Evolutionary conservation across 1,140 invertebrate genomes (phyloP).

Genomic region (Brevipalpus yothersi): DNA sequence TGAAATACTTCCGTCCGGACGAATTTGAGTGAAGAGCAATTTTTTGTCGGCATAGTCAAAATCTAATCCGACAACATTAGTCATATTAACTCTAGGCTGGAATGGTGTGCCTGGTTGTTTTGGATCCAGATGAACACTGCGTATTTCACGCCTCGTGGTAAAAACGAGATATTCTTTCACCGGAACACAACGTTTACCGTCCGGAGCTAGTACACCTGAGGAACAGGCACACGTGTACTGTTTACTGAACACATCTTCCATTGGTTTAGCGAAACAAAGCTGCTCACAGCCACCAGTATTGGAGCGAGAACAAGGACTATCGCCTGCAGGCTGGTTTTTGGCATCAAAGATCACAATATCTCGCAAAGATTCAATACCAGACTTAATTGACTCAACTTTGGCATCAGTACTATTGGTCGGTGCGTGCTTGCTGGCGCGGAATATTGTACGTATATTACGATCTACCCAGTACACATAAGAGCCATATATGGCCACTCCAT

Average conservation of each 20-base stretch:
- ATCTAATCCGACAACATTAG: conserved; percentile 86
- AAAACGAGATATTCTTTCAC: conserved; percentile 64
- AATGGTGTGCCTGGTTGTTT: conserved; percentile 55
- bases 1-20: conserved; percentile 64
- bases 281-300: conserved; percentile 72
- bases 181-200: conserved; percentile 34
- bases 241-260: background rate
- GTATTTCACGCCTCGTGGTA: conserved; percentile 68
- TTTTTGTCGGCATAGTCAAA: conserved; percentile 73
- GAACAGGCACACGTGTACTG: conserved; percentile 67
- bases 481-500: conserved; percentile 60
- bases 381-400: conserved; percentile 40
- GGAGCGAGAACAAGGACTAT: conserved; percentile 45
- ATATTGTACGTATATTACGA: conserved; percentile 64
- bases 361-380: conserved; percentile 51
- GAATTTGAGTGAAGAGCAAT: conserved; percentile 38
- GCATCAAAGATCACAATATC: conserved; percentile 75
- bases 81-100: conserved; percentile 59
- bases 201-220: conserved; percentile 40
- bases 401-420: conserved; percentile 1
- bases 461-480: conserved; percentile 84
- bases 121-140: conserved; percentile 56
- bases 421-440: conserved; percentile 23
- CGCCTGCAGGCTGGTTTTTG: conserved; percentile 46
- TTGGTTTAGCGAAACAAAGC: conserved; percentile 73